Evolutionary conservation across 1,140 invertebrate species (phyloP).

Genomic region (Saccostrea glomerata): DNA sequence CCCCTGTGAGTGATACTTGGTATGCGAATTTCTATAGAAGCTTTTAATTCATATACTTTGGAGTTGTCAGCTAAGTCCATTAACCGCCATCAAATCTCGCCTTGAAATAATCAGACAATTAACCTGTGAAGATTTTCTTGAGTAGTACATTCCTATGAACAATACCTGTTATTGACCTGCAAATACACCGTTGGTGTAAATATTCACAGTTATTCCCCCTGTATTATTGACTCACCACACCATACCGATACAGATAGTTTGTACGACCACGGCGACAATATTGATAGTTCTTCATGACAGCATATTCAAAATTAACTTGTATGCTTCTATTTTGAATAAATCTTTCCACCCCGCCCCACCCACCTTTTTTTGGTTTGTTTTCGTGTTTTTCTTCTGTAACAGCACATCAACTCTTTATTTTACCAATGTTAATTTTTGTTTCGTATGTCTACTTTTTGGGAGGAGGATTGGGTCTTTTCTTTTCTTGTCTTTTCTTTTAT

Average conservation of each 20-base stretch:
- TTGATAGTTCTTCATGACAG: no score
- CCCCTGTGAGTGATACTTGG: constrained; percentile 2
- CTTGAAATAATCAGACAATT: constrained; percentile 16
- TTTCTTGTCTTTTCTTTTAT: no score
- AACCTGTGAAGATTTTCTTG: not conserved
- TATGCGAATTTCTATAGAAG: constrained; percentile 5
- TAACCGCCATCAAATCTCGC: constrained; percentile 3
- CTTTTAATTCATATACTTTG: constrained; percentile 1
- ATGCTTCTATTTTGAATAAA: no score
- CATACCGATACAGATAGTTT: not conserved
- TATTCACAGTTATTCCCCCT: constrained; percentile 2
- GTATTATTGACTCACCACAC: not conserved
- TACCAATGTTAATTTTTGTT: no score
- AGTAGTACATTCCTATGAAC: not conserved
- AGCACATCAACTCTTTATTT: no score
- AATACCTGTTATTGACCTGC: not conserved
- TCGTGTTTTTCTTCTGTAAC: not conserved
- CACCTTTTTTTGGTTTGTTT: not conserved
- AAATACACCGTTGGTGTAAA: not conserved
- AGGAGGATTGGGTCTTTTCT: no score
- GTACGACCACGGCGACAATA: not conserved
- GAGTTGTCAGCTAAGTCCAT: constrained; percentile 4
- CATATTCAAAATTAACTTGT: no score
- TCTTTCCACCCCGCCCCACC: no score
- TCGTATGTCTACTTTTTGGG: no score